A percentile compares a stretch with the other conserved stretches of the same genome.
phyloP scores from a whole-genome alignment of 2,888 invertebrate species.

The Microctonus hyperodae region DNA sequence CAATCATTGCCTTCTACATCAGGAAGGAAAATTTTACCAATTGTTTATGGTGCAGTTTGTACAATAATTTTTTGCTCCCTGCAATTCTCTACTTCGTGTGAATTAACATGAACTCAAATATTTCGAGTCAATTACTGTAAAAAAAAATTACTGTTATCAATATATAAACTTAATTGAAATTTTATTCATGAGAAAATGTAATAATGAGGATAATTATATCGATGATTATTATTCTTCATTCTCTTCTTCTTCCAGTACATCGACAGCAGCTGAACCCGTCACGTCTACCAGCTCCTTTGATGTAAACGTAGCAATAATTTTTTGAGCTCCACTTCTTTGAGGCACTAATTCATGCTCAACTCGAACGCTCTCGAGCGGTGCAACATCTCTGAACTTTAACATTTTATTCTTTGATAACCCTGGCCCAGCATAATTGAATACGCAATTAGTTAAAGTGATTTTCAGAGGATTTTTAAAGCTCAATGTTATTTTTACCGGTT shows the following conservation, averaged over 20 bases:
- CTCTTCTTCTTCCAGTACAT: no score
- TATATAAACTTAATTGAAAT: conserved; percentile 5
- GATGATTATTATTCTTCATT: conserved; percentile 46
- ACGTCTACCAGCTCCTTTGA: conserved; percentile 76
- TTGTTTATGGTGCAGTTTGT: conserved; percentile 47
- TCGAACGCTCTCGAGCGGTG: conserved; percentile 66
- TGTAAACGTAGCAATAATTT: conserved; percentile 75
- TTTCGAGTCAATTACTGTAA: conserved; percentile 11
- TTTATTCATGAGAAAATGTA: conserved; percentile 3
- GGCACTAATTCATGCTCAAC: conserved; percentile 70
- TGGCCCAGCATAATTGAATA: conserved; percentile 75
- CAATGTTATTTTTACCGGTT: conserved; percentile 67
- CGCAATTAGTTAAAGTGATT: conserved; percentile 70
- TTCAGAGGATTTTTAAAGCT: conserved; percentile 77
- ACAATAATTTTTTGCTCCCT: conserved; percentile 48
- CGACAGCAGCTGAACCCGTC: conserved; percentile 71
- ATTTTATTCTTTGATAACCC: conserved; percentile 71
- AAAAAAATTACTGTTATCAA: conserved; percentile 9
- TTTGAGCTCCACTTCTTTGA: conserved; percentile 71
- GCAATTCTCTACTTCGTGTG: conserved; percentile 47
- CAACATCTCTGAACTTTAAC: conserved; percentile 67
- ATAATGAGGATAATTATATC: background rate
- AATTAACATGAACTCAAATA: conserved; percentile 30
- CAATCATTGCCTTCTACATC: background rate
- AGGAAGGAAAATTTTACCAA: conserved; percentile 29